phyloP scores from a whole-genome alignment of 1,140 invertebrate species.

The Brachionus paranguensis region DNA sequence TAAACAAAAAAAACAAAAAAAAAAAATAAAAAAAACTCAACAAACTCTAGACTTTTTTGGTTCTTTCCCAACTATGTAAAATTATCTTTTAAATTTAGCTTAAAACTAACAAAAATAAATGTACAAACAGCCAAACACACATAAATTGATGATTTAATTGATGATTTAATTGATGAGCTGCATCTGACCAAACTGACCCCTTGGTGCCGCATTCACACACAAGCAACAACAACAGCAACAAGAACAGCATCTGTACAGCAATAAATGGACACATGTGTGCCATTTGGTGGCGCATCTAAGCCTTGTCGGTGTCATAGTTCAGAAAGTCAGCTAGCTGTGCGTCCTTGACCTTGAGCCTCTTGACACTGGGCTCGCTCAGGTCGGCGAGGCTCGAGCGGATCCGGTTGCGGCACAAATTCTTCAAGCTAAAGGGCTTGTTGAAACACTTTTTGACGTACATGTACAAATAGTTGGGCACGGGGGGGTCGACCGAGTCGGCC shows the following conservation, averaged over 20 bases:
- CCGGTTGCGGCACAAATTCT: slow-evolving; percentile 14
- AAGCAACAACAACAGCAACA: neutral
- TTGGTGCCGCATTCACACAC: neutral
- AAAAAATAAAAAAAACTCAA: neutral
- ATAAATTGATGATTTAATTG: no score
- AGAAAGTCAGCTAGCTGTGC: neutral
- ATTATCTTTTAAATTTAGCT: neutral
- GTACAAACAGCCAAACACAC: no score
- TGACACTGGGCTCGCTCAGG: neutral
- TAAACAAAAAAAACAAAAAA: neutral
- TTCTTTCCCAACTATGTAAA: neutral
- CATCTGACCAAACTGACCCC: no score
- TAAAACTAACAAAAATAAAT: no score
- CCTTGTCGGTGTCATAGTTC: neutral
- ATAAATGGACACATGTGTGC: neutral
- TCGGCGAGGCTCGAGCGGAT: neutral
- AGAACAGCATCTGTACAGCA: neutral
- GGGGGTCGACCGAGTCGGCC: neutral
- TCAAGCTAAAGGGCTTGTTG: neutral
- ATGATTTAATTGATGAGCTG: no score
- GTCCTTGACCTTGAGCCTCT: neutral
- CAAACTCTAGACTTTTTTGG: neutral
- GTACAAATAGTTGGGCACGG: neutral
- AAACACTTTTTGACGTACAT: neutral
- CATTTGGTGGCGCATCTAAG: neutral